phyloP scores from a whole-genome alignment of 92 coral and sea anemone genomes.

The Desmophyllum pertusum region DNA sequence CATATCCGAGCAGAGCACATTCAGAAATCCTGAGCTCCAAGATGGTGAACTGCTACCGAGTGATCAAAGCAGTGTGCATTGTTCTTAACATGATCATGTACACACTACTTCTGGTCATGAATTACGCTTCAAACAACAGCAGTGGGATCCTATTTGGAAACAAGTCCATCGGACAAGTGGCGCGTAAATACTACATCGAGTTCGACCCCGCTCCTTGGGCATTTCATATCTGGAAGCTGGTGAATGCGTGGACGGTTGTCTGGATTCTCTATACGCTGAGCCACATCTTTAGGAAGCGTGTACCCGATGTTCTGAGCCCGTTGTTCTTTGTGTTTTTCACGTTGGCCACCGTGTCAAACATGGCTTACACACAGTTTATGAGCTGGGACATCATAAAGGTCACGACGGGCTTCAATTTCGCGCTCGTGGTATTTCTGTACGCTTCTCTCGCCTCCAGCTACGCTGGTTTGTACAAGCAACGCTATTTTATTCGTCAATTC shows the following conservation, averaged over 20 bases:
- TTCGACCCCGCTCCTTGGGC: constrained; percentile 77
- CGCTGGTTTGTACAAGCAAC: constrained; percentile 51
- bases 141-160: constrained; percentile 47
- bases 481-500: constrained; percentile 19
- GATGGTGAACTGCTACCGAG: constrained; percentile 29
- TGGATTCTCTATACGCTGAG: constrained; percentile 68
- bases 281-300: constrained; percentile 50
- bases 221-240: constrained; percentile 68
- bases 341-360: constrained; percentile 52
- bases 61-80: constrained; percentile 26
- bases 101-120: constrained; percentile 44
- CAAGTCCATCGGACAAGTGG: constrained; percentile 41
- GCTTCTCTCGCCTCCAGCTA: constrained; percentile 52
- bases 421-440: constrained; percentile 41
- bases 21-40: not conserved
- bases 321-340: constrained; percentile 61
- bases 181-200: constrained; percentile 56
- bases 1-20: not conserved
- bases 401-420: constrained; percentile 19
- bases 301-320: constrained; percentile 60
- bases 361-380: constrained; percentile 59
- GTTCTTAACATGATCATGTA: constrained; percentile 28
- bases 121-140: constrained; percentile 38
- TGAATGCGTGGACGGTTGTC: constrained; percentile 67
- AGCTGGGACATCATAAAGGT: constrained; percentile 49